Evolutionary conservation across 2,113 vertebrate genomes (phyloP), one percentile per base, ranked within the genome.

Genomic region (Eulemur macaco): DNA sequence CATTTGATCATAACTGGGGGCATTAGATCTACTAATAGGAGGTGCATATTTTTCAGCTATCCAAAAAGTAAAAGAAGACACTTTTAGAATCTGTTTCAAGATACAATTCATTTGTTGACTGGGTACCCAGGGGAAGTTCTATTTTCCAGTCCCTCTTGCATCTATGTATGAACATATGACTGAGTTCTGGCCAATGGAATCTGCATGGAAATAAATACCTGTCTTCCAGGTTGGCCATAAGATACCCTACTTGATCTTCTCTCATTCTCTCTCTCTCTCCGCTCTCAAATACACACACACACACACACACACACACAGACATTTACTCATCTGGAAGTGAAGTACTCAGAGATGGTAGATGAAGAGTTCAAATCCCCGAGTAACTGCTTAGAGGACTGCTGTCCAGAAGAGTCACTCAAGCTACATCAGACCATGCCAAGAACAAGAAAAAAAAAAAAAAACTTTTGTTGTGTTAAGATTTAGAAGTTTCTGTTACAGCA

Each of bases 81-180:
- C 73, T 93, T 96, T 95, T 80, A 91, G 25, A 94, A 76, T 89
- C 63, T 64, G 9, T 93, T 96, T 94, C 68, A 78, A 94, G 63
- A 58, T 60, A 64, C 20, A 58, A 29, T 77, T 23, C 45, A 71
- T 77, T 52, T 25, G 14, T 58, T 60, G 11, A 69, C 50, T 80
- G 11, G 37, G 64, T 42, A 60, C 23, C 45, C 18, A 21, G 39
- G 31, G 71, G 71, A 88, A 25, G 45, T 31, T 84, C 3, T 92
- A 10, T 69, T 60, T 76, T 37, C 29, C 25, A 93, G 3, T 2
- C 11, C 23, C 47, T 85, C n/a, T 83, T 71, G n/a, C 17, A n/a
- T 90, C 76, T 84, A 14, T n/a, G 9, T 71, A 31, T 83, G 42
- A 95, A 29, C 73, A 77, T 3, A 14, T 87, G 77, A 90, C 60